Evolutionary conservation across 1,140 invertebrate genomes (phyloP).

Genomic region (Pantala flavescens): DNA sequence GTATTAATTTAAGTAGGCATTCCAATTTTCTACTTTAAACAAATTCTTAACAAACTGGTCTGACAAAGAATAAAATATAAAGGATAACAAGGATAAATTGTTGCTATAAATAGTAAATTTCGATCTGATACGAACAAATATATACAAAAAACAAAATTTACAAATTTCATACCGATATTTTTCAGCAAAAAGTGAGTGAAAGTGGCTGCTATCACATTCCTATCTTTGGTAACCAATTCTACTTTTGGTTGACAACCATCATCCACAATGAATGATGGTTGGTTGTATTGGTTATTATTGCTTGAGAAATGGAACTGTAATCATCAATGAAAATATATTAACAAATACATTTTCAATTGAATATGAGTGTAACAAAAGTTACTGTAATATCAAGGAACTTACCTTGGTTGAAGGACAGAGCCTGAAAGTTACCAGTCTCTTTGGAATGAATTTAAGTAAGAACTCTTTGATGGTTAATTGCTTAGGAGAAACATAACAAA

Average conservation of each 20-base stretch:
- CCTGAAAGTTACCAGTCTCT: slow-evolving; percentile 81
- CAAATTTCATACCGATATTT: slow-evolving; percentile 59
- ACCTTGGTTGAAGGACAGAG: slow-evolving; percentile 86
- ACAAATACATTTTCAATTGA: slow-evolving; percentile 11
- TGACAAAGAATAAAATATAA: too few species aligned
- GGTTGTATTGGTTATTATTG: slow-evolving; percentile 32
- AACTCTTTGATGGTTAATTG: slow-evolving; percentile 87
- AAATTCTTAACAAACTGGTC: too few species aligned
- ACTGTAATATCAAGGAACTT: slow-evolving; percentile 24
- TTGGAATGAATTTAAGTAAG: slow-evolving; percentile 83
- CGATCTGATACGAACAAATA: too few species aligned
- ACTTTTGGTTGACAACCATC: slow-evolving; percentile 83
- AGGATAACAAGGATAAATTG: too few species aligned
- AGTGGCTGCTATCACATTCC: slow-evolving; percentile 83
- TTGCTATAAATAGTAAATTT: too few species aligned
- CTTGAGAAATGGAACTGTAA: slow-evolving; percentile 52
- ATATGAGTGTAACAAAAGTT: slow-evolving; percentile 12
- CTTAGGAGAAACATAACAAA: slow-evolving; percentile 78
- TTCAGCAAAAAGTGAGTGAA: slow-evolving; percentile 88
- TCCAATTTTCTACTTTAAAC: too few species aligned
- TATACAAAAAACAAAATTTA: slow-evolving; percentile 5
- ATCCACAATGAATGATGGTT: slow-evolving; percentile 64
- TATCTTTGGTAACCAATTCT: slow-evolving; percentile 66
- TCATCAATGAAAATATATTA: slow-evolving; percentile 21
- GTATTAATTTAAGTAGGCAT: too few species aligned